phyloP scores from a whole-genome alignment of 64 coral and sea anemone genomes.

The Trachythela sp. region DNA sequence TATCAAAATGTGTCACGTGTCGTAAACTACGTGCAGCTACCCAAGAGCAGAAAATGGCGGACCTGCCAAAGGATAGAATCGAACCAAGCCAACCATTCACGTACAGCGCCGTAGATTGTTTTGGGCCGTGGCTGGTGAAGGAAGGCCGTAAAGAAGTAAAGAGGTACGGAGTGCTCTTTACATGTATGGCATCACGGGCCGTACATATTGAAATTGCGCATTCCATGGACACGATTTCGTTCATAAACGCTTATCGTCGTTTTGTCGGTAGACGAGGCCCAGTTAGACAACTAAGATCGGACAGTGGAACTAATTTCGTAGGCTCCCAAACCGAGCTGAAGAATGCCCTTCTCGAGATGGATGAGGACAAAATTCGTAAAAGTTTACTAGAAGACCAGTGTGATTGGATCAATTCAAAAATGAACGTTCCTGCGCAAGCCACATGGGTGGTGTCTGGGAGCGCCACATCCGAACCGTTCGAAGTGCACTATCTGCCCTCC shows the following conservation, averaged over 20 bases:
- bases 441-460: too few species aligned
- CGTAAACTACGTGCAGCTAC: not conserved
- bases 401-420: too few species aligned
- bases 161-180: not conserved
- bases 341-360: not conserved
- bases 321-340: not conserved
- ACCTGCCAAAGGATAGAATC: not conserved
- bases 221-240: too few species aligned
- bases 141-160: not conserved
- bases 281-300: not conserved
- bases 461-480: too few species aligned
- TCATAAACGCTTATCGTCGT: too few species aligned
- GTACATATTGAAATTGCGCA: not conserved
- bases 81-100: not conserved
- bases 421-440: too few species aligned
- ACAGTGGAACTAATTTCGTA: not conserved
- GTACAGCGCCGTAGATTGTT: not conserved
- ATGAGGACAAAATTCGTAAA: too few species aligned
- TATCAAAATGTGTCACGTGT: too few species aligned
- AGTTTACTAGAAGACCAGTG: too few species aligned
- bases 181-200: not conserved
- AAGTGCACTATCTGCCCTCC: too few species aligned
- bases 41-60: not conserved
- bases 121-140: not conserved
- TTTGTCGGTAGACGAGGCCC: not conserved